Conservation (phyloP, 2,888 invertebrate genomes). For the Nomada ferruginata region DNA sequence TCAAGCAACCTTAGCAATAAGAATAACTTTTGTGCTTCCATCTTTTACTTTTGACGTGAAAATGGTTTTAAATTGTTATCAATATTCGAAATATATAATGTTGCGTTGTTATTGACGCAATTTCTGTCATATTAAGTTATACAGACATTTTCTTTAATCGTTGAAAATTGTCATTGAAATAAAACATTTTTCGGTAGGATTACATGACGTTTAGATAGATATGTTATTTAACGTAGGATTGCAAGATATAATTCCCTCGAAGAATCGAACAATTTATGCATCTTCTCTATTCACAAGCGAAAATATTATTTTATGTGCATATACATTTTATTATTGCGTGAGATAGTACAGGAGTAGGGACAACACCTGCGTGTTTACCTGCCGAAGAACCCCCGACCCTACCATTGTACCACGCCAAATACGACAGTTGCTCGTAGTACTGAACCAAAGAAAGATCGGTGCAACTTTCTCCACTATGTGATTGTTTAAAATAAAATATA, state of each 20-base stretch:
- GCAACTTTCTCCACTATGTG: neutral
- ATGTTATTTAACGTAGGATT: neutral
- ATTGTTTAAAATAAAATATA: neutral
- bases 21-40: too few species aligned
- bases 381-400: slow-evolving; percentile 70
- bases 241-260: neutral
- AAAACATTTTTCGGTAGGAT: too few species aligned
- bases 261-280: neutral
- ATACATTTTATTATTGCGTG: slow-evolving; percentile 25
- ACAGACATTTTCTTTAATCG: too few species aligned
- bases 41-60: too few species aligned
- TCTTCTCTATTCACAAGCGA: neutral
- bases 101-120: too few species aligned
- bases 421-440: slow-evolving; percentile 76
- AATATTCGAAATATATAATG: too few species aligned
- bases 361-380: slow-evolving; percentile 79
- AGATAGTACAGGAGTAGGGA: slow-evolving; percentile 65
- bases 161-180: too few species aligned
- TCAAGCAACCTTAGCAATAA: too few species aligned
- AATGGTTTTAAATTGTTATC: too few species aligned
- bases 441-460: slow-evolving; percentile 69
- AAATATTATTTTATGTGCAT: neutral
- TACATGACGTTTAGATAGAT: neutral
- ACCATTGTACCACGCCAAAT: slow-evolving; percentile 69
- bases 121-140: too few species aligned